These are phyloP conservation scores for Acanthisitta chloris DNA, from an alignment of 2,113 vertebrate species.

Conservation along the genomic window DNA sequence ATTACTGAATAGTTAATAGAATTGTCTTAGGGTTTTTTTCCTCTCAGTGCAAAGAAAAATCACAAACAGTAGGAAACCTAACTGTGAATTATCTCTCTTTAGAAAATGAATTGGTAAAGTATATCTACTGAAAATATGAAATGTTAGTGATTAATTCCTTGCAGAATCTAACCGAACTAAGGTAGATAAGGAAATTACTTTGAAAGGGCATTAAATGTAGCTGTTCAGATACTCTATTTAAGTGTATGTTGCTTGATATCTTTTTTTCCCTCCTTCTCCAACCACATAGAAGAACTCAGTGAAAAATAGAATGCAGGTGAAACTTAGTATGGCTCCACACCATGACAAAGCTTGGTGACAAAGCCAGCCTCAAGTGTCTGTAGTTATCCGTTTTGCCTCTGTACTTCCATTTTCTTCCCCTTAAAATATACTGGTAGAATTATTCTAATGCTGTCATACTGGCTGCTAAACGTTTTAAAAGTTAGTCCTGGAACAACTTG, in stretches of 20 bases:
- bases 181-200: background rate
- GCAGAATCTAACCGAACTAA: background rate
- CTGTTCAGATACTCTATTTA: background rate
- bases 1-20: background rate
- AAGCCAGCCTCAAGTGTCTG: background rate
- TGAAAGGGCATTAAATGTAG: background rate
- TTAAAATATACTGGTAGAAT: background rate
- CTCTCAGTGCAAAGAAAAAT: background rate
- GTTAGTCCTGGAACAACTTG: background rate
- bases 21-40: background rate
- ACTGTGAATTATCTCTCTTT: background rate
- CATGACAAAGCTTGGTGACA: background rate
- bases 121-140: background rate
- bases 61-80: background rate
- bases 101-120: background rate
- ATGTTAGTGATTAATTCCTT: background rate
- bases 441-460: background rate
- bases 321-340: background rate
- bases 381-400: background rate
- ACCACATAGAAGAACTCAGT: background rate
- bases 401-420: background rate
- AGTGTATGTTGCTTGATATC: background rate
- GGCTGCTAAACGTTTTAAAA: background rate
- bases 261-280: background rate
- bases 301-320: background rate